Conservation (phyloP, 1,140 invertebrate species). For the honey bee (Apis mellifera) region Amel_HAv3.1 CM009931.2:12767001-12767500, state of each 20-base stretch:
- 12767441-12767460: neutral
- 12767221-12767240: constrained; percentile 42
- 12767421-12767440: neutral
- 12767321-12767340: constrained; percentile 51
- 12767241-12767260: constrained; percentile 53
- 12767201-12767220: constrained; percentile 13
- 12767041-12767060: too few species aligned
- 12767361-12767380: constrained; percentile 56
- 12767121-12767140: too few species aligned
- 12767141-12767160: too few species aligned
- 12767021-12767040: too few species aligned
- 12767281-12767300: constrained; percentile 36
- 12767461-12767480: neutral
- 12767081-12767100: too few species aligned
- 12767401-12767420: constrained; percentile 33
- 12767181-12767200: neutral
- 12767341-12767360: constrained; percentile 41
- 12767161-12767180: neutral
- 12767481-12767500: too few species aligned
- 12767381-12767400: constrained; percentile 31
- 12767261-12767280: constrained; percentile 38
- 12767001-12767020: constrained; percentile 15
- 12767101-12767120: too few species aligned
- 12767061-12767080: too few species aligned
- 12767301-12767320: constrained; percentile 49